Base-by-base conservation (phyloP, 2,888 invertebrate species). In the Brenthis ino region DNA sequence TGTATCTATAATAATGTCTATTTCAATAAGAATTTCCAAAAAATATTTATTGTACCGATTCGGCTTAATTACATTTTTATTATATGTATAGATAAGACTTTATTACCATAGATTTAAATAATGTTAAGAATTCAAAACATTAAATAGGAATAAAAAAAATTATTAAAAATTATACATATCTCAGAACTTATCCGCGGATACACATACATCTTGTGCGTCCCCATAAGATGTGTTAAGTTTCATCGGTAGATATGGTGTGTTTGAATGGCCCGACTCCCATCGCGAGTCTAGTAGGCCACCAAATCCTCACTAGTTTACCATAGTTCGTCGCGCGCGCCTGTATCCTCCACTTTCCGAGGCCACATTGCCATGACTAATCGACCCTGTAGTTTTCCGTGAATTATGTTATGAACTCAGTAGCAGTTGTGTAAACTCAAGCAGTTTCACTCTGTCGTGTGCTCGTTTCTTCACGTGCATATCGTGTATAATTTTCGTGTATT, bases 191-290 rank as follows among this genome's bases (percentile, higher is more conserved):
- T 53, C 60, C 13, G n/a, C 28, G 48, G 48, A 5, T 12, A 47
- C 28, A 13, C 11, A 48, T 54, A 69, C 77, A 73, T 65, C 6
- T 16, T 24, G 54, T 76, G 70, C 68, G 61, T 67, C 67, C 70
- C 76, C 73, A 71, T 72, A 74, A 78, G 77, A 74, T 75, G 72
- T 64, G 69, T 77, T 83, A 81, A 64, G 65, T 68, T 63, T 64
- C 79, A 79, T 85, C 84, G 80, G 82, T 82, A 83, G 81, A 72
- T 79, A 76, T 75, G 76, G 72, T 74, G 70, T 84, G 85, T 85
- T 86, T 85, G 83, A 79, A 79, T 85, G 87, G 83, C 85, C 81
- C 86, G 88, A 87, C 88, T 89, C 86, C 86, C 87, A 87, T 84
- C 83, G 85, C 84, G 79, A 82, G 71, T 65, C 53, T 71, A 63